A percentile compares a stretch with the other conserved stretches of the same genome.
Evolutionary conservation across 2,888 invertebrate species (phyloP).

Genomic region (Lasioglossum vierecki): DNA sequence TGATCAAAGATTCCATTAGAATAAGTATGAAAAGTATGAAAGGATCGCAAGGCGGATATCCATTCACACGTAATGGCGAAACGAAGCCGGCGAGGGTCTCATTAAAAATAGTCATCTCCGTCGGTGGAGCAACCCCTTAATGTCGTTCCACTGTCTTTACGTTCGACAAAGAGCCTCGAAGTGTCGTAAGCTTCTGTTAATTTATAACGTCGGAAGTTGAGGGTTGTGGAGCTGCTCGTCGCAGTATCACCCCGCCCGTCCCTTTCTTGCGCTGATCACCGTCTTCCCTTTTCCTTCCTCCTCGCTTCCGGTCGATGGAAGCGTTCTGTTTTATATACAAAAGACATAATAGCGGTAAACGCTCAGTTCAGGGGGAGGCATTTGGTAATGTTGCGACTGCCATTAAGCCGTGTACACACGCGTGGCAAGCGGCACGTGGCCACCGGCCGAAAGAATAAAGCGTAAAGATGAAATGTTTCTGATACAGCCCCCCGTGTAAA

Average conservation of each 20-base stretch:
- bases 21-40: background rate
- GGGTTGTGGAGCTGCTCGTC: slow-evolving; percentile 66
- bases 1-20: background rate
- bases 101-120: slow-evolving; percentile 54
- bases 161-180: slow-evolving; percentile 61
- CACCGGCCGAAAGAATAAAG: slow-evolving; percentile 18
- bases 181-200: slow-evolving; percentile 77
- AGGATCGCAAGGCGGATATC: background rate
- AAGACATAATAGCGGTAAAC: slow-evolving; percentile 74
- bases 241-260: slow-evolving; percentile 58
- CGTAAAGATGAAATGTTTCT: slow-evolving; percentile 33
- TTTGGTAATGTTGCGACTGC: slow-evolving; percentile 69
- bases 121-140: slow-evolving; percentile 48
- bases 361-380: slow-evolving; percentile 72
- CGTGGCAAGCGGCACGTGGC: slow-evolving; percentile 57
- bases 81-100: slow-evolving; percentile 8
- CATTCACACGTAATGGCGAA: background rate
- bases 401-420: slow-evolving; percentile 56
- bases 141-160: slow-evolving; percentile 49
- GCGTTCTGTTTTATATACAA: slow-evolving; percentile 74
- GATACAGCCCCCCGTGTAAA: slow-evolving; percentile 24
- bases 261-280: slow-evolving; percentile 48
- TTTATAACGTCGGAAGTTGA: slow-evolving; percentile 74
- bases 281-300: slow-evolving; percentile 54
- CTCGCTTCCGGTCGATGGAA: slow-evolving; percentile 72